Evolutionary conservation across 2,113 vertebrate species (phyloP).

Genomic region (Bambusicola thoracicus): DNA sequence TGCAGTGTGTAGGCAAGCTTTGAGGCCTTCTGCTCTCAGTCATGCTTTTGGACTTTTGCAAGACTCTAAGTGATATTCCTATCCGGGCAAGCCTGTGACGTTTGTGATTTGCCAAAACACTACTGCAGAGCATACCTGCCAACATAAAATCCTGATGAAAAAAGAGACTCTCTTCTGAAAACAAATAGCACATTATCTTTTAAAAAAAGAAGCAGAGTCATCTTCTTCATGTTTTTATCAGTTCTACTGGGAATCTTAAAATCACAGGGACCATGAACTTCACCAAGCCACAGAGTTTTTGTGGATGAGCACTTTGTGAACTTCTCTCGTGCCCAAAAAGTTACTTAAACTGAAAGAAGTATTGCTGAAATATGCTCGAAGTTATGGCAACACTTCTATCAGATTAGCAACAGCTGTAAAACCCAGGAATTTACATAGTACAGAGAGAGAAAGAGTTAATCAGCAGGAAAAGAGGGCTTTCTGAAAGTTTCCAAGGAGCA

Average conservation of each 20-base stretch:
- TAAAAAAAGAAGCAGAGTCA: not conserved
- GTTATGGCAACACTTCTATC: not conserved
- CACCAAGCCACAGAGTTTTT: not conserved
- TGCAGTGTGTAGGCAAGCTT: rapidly evolving
- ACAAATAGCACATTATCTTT: not conserved
- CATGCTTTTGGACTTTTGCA: not conserved
- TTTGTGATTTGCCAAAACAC: not conserved
- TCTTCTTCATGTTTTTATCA: not conserved
- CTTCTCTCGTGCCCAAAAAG: not conserved
- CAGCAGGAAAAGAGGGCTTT: not conserved
- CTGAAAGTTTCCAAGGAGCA: not conserved
- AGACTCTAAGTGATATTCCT: not conserved
- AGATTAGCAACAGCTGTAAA: not conserved
- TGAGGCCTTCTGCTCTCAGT: not conserved
- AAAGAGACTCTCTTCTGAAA: not conserved
- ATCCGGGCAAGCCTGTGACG: not conserved
- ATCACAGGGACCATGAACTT: not conserved
- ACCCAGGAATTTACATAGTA: not conserved
- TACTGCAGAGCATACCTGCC: not conserved
- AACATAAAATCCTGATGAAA: not conserved
- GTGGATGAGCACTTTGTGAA: not conserved
- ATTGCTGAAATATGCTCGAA: not conserved
- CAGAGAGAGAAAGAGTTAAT: not conserved
- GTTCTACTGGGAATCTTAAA: not conserved
- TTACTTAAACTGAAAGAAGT: not conserved